phyloP scores from a whole-genome alignment of 2,888 invertebrate species.

The Congeria kusceri region DNA sequence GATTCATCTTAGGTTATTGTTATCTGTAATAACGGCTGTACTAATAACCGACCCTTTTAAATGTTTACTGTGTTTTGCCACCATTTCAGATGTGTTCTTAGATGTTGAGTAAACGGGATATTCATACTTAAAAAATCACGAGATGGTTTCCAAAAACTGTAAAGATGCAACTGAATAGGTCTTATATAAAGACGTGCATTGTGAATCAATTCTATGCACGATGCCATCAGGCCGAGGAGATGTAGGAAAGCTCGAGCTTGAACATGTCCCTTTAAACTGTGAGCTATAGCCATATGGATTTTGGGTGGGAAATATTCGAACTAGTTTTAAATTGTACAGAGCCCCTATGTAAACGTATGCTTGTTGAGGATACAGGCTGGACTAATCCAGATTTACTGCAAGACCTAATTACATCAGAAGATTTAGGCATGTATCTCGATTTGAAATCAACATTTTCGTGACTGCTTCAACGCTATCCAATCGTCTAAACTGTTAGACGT shows the following conservation, averaged over 20 bases:
- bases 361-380: background rate
- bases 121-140: background rate
- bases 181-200: slow-evolving; percentile 30
- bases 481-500: slow-evolving; percentile 29
- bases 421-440: slow-evolving; percentile 8
- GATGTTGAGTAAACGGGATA: slow-evolving; percentile 25
- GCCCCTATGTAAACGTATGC: slow-evolving; percentile 16
- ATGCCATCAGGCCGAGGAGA: slow-evolving; percentile 32
- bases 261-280: background rate
- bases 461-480: slow-evolving; percentile 20
- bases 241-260: slow-evolving; percentile 32
- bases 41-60: slow-evolving; percentile 16
- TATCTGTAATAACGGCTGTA: background rate
- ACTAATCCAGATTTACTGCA: slow-evolving; percentile 17
- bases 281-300: background rate
- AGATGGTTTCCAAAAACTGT: slow-evolving; percentile 27
- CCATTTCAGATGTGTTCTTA: slow-evolving; percentile 14
- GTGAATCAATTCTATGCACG: slow-evolving; percentile 34
- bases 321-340: slow-evolving; percentile 5
- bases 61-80: slow-evolving; percentile 17
- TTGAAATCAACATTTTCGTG: background rate
- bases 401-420: slow-evolving; percentile 22
- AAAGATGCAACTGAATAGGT: slow-evolving; percentile 28
- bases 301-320: slow-evolving; percentile 21
- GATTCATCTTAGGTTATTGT: too few species aligned